phyloP scores from a whole-genome alignment of 1,140 invertebrate genomes.

The Pemphigus obesinymphae region DNA sequence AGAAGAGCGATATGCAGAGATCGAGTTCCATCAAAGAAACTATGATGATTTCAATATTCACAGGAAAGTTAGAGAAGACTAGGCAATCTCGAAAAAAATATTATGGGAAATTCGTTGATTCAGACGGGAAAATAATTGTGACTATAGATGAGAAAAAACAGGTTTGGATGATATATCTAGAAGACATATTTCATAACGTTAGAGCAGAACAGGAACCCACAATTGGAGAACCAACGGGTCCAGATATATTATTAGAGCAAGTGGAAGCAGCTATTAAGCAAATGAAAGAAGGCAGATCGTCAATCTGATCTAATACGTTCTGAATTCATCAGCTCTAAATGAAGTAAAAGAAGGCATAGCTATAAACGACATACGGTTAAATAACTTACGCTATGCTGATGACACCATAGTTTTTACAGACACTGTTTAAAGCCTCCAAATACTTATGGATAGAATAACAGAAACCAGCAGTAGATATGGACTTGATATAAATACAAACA shows the following conservation, averaged over 20 bases:
- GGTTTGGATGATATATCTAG: constrained; percentile 39
- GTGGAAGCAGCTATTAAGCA: not conserved
- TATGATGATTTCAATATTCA: not conserved
- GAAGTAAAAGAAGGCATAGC: not conserved
- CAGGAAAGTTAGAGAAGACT: constrained; percentile 31
- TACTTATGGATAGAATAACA: too few relatives aligned
- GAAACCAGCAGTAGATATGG: too few relatives aligned
- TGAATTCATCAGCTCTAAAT: constrained; percentile 40
- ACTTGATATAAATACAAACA: too few relatives aligned
- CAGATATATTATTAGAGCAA: constrained; percentile 11
- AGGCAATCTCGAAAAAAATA: constrained; percentile 30
- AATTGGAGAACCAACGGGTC: not conserved
- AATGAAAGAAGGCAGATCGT: constrained; percentile 32
- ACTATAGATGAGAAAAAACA: not conserved
- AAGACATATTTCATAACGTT: constrained; percentile 34
- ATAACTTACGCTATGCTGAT: too few relatives aligned
- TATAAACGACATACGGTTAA: too few relatives aligned
- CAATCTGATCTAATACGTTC: not conserved
- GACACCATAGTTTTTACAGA: too few relatives aligned
- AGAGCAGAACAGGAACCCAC: constrained; percentile 42
- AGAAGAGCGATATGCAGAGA: too few relatives aligned
- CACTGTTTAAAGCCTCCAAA: too few relatives aligned
- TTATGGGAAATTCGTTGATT: not conserved
- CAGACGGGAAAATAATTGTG: not conserved
- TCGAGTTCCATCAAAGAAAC: too few relatives aligned